Evolutionary conservation across 2,113 vertebrate species (phyloP).

Genomic region (Corvus hawaiiensis): DNA sequence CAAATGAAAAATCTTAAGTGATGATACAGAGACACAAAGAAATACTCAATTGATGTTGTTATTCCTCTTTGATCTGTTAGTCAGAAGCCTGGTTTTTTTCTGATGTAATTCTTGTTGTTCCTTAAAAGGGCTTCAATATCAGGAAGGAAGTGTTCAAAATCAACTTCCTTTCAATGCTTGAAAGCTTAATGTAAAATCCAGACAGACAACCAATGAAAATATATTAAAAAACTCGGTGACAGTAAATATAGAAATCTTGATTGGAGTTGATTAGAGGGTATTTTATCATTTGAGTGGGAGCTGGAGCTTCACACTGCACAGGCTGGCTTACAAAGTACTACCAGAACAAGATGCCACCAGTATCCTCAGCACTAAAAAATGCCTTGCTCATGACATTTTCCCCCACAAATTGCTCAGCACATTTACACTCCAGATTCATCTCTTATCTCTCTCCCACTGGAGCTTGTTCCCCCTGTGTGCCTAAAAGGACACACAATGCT

Average conservation of each 20-base stretch:
- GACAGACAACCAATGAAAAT: neutral
- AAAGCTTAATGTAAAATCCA: neutral
- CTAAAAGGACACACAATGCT: neutral
- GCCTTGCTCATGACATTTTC: neutral
- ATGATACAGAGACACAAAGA: neutral
- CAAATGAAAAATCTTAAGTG: neutral
- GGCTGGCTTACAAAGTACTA: neutral
- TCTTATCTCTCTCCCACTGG: neutral
- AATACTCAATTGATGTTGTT: neutral
- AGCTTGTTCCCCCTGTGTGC: fast-evolving
- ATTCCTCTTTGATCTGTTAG: neutral
- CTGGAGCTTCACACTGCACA: neutral
- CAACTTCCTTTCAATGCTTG: neutral
- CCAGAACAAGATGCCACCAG: neutral
- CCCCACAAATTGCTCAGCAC: neutral
- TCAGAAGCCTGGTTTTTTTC: neutral
- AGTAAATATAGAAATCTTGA: neutral
- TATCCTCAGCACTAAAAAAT: neutral
- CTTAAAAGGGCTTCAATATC: neutral
- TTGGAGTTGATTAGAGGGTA: neutral
- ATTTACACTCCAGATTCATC: neutral
- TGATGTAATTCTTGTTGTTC: neutral
- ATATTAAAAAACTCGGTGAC: neutral
- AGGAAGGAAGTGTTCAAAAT: neutral
- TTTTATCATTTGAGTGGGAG: neutral